Percentiles rank a stretch among this genome's conserved stretches.
phyloP scores from a whole-genome alignment of 2,888 invertebrate species.

The Acholoe squamosa region DNA sequence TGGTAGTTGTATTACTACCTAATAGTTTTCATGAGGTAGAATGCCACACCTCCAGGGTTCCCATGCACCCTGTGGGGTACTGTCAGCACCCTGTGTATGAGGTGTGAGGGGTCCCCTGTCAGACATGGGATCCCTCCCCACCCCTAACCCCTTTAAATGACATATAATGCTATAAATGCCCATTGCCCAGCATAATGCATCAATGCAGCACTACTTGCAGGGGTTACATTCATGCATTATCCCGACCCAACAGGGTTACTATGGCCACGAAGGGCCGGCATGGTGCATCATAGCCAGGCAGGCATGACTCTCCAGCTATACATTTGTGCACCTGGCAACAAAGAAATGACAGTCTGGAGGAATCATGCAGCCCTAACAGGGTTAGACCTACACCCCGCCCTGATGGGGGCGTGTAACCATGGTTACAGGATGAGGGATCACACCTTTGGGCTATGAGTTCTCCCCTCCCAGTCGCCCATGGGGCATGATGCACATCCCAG shows the following conservation, averaged over 20 bases:
- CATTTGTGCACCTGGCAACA: too few species aligned
- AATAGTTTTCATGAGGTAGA: not conserved
- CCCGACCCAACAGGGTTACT: too few species aligned
- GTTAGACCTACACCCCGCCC: not conserved
- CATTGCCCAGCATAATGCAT: too few species aligned
- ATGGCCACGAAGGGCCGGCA: too few species aligned
- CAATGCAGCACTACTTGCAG: too few species aligned
- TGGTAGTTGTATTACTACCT: too few species aligned
- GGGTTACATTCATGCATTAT: too few species aligned
- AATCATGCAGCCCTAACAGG: too few species aligned
- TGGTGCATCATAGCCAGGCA: too few species aligned
- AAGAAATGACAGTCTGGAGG: too few species aligned
- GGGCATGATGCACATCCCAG: not conserved
- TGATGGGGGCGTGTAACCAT: not conserved
- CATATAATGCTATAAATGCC: too few species aligned
- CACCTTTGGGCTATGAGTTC: constrained; percentile 30
- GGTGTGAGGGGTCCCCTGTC: constrained; percentile 7
- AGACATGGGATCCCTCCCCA: not conserved
- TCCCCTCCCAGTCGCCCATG: not conserved
- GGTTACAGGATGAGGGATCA: constrained; percentile 32
- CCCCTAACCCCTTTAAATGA: not conserved
- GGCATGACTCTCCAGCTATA: too few species aligned
- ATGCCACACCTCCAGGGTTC: not conserved
- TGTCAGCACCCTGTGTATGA: not conserved
- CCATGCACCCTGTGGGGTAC: not conserved